Evolutionary conservation across 2,888 invertebrate genomes (phyloP), one percentile per base, ranked within the genome.

Genomic region (Morpho deidamia): DNA sequence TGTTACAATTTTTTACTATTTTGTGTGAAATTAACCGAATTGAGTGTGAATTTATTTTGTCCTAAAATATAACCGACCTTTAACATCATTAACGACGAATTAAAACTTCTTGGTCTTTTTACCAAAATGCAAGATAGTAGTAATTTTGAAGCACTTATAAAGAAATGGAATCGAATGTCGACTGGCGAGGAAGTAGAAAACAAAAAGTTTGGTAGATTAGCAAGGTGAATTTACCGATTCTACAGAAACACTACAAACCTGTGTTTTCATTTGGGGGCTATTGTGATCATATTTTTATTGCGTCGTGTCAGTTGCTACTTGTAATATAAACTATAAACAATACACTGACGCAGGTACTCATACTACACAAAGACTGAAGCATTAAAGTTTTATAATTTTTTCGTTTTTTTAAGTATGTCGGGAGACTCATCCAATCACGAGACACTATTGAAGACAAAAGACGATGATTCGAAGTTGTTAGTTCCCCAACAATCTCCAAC

Each of bases 91-190:
- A 23, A 3, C 23, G 1, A 23, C 23, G 23, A 14, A 42, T 38
- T 33, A 62, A 73, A 78, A 75, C 78, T 81, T 74, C 74, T 79
- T 80, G 70, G 72, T 69, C 51, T 51, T 56, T 39, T 60, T 61
- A 67, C 61, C 61, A 72, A 67, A 59, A 82, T 85, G 86, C 82
- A 84, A 81, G 81, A 84, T 71, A 81, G 78, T 71, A 81, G 77
- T 64, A 81, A 82, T 80, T 87, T 85, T 75, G 78, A 82, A 69
- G 74, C 79, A 70, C 80, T 86, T 72, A 77, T 83, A 64, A 82
- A 68, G 69, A 80, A 78, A 75, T 87, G 87, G 87, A 83, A 85
- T 74, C 83, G 81, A 70, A 74, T 83, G 72, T 83, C 85, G 68
- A 82, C 76, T 47, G 44, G 47, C 37, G 60, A 60, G 35, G 52